Conservation (phyloP, 2,888 invertebrate genomes). For the Caenorhabditis sinica region DNA sequence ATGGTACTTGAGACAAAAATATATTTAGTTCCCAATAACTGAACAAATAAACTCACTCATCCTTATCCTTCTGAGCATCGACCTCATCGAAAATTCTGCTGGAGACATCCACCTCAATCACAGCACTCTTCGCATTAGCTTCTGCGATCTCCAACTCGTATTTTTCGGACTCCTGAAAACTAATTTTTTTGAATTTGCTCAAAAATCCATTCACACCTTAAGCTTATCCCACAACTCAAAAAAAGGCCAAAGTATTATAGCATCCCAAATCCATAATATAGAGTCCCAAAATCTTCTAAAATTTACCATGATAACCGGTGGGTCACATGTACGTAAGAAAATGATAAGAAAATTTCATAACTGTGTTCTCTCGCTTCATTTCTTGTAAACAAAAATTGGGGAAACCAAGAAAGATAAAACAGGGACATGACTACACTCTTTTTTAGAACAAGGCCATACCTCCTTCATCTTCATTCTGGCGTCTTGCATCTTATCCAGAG, state of each 20-base stretch:
- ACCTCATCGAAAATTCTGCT: slow-evolving; percentile 17
- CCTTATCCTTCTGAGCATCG: slow-evolving; percentile 5
- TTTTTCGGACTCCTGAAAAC: background rate
- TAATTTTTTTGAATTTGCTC: background rate
- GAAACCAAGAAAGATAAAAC: background rate
- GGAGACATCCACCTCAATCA: background rate
- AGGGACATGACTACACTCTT: background rate
- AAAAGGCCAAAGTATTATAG: too few relatives aligned
- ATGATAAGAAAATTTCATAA: background rate
- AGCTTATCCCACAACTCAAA: too few relatives aligned
- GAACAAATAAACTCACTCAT: slow-evolving; percentile 20
- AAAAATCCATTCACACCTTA: background rate
- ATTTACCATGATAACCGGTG: background rate
- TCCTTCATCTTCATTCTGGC: background rate
- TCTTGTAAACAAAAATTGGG: background rate
- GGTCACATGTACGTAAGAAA: too few relatives aligned
- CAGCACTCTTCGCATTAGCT: background rate
- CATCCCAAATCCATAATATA: background rate
- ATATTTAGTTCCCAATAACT: too few relatives aligned
- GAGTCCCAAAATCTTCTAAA: background rate
- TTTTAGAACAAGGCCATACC: background rate
- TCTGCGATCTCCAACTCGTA: background rate
- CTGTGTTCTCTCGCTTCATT: background rate
- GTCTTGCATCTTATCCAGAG: background rate
- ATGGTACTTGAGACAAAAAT: too few relatives aligned